phyloP scores from a whole-genome alignment of 2,797 vertebrate genomes.

The Aeoliscus strigatus region DNA sequence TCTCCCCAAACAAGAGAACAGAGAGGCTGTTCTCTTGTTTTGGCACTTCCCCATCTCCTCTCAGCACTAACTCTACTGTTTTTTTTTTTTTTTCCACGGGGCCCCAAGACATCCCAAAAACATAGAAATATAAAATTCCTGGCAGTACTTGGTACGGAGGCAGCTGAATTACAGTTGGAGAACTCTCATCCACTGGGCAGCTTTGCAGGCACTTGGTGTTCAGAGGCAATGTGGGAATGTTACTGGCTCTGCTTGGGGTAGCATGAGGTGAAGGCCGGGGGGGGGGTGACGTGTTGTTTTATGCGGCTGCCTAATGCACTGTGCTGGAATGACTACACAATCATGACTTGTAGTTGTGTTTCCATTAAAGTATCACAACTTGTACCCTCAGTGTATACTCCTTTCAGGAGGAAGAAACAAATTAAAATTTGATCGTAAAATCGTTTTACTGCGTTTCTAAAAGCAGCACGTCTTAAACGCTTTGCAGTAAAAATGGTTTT shows the following conservation, averaged over 20 bases:
- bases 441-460: too few relatives aligned
- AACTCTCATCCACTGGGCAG: slow-evolving; percentile 38
- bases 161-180: slow-evolving; percentile 17
- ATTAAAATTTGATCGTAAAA: too few relatives aligned
- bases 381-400: too few relatives aligned
- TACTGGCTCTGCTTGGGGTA: slow-evolving; percentile 38
- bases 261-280: slow-evolving; percentile 30
- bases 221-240: slow-evolving; percentile 30
- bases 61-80: slow-evolving; percentile 4
- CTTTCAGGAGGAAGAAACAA: too few relatives aligned
- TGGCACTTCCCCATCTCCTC: slow-evolving; percentile 19
- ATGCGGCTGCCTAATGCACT: too few relatives aligned
- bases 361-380: too few relatives aligned
- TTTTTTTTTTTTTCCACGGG: slow-evolving; percentile 32
- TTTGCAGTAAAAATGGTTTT: too few relatives aligned
- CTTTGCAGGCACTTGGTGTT: slow-evolving; percentile 39
- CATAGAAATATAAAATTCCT: slow-evolving; percentile 39
- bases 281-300: too few relatives aligned
- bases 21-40: slow-evolving; percentile 37
- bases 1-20: too few relatives aligned
- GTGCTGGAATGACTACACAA: too few relatives aligned
- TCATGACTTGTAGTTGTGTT: too few relatives aligned
- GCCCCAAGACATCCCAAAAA: slow-evolving; percentile 29
- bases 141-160: slow-evolving; percentile 31
- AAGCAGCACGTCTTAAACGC: too few relatives aligned